Percentiles rank a stretch among this genome's conserved stretches.
Evolutionary conservation across 2,797 vertebrate species (phyloP).

Genomic region (Remorina albescens): DNA sequence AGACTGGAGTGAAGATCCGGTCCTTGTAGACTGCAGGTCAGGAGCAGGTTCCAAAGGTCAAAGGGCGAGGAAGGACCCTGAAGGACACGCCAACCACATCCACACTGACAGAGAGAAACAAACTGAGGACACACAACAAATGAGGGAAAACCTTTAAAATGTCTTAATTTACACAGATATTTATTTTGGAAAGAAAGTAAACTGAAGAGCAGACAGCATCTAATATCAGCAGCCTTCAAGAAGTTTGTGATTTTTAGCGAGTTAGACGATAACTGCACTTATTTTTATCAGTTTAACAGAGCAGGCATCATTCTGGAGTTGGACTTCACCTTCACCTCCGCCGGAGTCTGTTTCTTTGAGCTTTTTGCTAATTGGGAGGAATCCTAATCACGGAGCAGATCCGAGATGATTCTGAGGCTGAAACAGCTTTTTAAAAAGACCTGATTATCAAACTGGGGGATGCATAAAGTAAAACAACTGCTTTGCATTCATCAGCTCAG

Average conservation of each 20-base stretch:
- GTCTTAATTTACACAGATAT: slow-evolving; percentile 4
- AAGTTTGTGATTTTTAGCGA: not conserved
- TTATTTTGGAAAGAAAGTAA: too few relatives aligned
- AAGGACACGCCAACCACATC: too few relatives aligned
- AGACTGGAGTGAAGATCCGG: too few relatives aligned
- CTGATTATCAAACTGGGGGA: not conserved
- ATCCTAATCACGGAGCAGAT: not conserved
- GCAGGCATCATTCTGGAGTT: too few relatives aligned
- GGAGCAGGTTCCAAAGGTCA: too few relatives aligned
- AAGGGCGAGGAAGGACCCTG: too few relatives aligned
- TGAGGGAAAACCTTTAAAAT: too few relatives aligned
- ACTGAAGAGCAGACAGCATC: too few relatives aligned
- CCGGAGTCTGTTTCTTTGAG: not conserved
- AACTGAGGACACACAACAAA: too few relatives aligned
- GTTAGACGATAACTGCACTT: not conserved
- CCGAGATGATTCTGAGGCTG: not conserved
- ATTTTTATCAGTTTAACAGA: not conserved
- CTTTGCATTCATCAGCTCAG: not conserved
- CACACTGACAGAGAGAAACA: too few relatives aligned
- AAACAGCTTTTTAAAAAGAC: not conserved
- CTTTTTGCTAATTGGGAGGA: not conserved
- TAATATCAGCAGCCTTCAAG: not conserved
- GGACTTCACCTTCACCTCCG: too few relatives aligned
- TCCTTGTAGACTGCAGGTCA: too few relatives aligned
- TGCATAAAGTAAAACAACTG: not conserved